Base-by-base conservation (phyloP, 2,797 vertebrate genomes). In the Cuculus canorus region DNA sequence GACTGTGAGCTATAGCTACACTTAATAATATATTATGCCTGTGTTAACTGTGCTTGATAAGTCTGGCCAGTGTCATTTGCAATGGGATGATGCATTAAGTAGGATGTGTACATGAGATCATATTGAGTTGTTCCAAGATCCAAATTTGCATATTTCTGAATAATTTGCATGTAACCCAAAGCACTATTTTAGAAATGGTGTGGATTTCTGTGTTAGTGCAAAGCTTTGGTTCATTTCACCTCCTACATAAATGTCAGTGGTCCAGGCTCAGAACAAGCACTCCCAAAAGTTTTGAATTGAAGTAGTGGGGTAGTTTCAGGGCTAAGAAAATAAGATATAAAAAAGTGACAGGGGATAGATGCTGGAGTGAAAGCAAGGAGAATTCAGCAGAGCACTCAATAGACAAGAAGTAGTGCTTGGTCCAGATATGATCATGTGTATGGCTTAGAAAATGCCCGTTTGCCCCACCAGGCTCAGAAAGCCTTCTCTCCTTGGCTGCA, bases 171-270 rank as follows among this genome's bases (percentile, higher is more conserved):
- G 48, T 77, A 91, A 85, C 32, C 37, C 68, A 86, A 90, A 92
- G 47, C 37, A 86, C 24, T 14, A 9, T 86, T 91, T 93, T 78
- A 88, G 71, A 93, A 94, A 85, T 54, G 28, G 60, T 70, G 43
- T 82, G 60, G 80, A 82, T 80, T 92, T 93, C 77, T 41, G 28
- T 91, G 63, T 79, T 91, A 84, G 81, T 61, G 39, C 61, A 80
- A 90, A 68, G 33, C 64, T 96, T 85, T 83, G 76, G 71, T 64
- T 92, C 37, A 16, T 92, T 94, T 94, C 84, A 84, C 77, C 68
- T 92, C 85, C 92, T 48, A 95, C 84, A 17, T 43, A 80, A 65
- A 82, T 80, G 68, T 84, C 48, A 64, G 48, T 70, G 78, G 86
- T 87, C 86, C 57, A 50, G 37, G 53, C 53, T 94, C 41, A 33